phyloP scores from a whole-genome alignment of 2,888 invertebrate species.

The Pristionchus japonicus region DNA sequence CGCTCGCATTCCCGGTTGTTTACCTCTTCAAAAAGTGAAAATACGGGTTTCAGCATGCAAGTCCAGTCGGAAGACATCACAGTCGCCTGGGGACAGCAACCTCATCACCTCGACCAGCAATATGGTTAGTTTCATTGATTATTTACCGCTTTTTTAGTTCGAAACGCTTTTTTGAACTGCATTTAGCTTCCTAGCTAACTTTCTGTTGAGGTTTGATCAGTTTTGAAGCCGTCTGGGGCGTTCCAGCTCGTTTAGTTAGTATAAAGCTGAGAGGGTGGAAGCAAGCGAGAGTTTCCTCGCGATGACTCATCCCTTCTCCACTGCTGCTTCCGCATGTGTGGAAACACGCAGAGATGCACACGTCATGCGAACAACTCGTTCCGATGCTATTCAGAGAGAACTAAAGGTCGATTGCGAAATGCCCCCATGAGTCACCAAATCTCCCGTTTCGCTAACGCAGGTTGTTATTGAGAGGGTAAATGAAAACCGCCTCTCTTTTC shows the following conservation, averaged over 20 bases:
- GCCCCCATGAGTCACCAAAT: not conserved
- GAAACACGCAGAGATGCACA: not conserved
- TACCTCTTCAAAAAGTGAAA: not conserved
- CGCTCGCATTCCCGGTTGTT: not conserved
- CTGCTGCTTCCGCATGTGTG: not conserved
- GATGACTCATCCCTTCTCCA: constrained; percentile 53
- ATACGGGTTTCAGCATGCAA: constrained; percentile 55
- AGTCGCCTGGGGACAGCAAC: constrained; percentile 72
- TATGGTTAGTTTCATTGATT: constrained; percentile 60
- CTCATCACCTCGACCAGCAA: constrained; percentile 69
- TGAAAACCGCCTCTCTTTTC: not conserved
- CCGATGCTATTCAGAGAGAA: not conserved
- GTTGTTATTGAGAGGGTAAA: constrained; percentile 7
- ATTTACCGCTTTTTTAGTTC: no score
- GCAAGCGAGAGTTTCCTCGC: not conserved
- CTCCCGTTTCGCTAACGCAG: not conserved
- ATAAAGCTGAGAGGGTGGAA: not conserved
- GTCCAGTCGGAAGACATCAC: constrained; percentile 72
- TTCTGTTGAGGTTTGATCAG: no score
- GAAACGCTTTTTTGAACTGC: not conserved
- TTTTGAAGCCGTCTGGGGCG: not conserved
- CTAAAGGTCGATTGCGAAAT: not conserved
- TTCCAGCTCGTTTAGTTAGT: not conserved
- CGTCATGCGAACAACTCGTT: constrained; percentile 23
- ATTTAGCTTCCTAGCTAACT: no score